Base-by-base conservation (phyloP, 2,888 invertebrate species). In the Habroteleia sp. region DNA sequence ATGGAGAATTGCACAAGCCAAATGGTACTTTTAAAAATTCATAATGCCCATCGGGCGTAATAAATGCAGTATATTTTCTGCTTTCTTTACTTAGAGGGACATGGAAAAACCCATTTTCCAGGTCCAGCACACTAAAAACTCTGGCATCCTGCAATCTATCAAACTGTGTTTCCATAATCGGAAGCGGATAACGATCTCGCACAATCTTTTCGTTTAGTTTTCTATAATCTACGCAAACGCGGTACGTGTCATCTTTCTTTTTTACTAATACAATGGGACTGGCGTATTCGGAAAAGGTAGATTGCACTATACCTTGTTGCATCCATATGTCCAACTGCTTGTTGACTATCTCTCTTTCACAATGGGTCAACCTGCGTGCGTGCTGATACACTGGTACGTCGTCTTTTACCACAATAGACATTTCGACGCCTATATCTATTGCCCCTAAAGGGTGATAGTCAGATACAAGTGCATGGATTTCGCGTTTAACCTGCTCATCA, bases 131-230 rank as follows among this genome's bases (percentile, higher is more conserved):
- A 2, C 17, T 52, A 31, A 52, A 63, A 3, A 48, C 10, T 27
- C 7, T 48, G 0, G 48, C 63, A 17, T 13, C 50, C 5, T 20
- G 39, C 50, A 63, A 63, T 13, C 1, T 14, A 27, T 48, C 52
- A 16, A 52, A 8, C 29, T 63, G 42, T 2, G 35, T 33, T 1
- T 63, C 63, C 13, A 63, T 63, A 0, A 63, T 11, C 1, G 63
- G 54, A 1, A 50, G 6, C 0, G 48, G 50, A 11, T 56, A 56
- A 2, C 39, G 60, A 44, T 85, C 82, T 2, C 82, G 82, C 0
- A 82, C 58, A 0, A 85, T 87, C 4, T 27, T 41, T 16, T 20
- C 8, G 66, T 88, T 88, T 1, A 87, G 23, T 3, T 13, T 25
- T 80, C 41, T 7, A 7, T 25, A 42, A 7, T 42, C 25, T 25